Evolutionary conservation across 1,140 invertebrate species (phyloP).

Genomic region (Ptiloglossa arizonensis): DNA sequence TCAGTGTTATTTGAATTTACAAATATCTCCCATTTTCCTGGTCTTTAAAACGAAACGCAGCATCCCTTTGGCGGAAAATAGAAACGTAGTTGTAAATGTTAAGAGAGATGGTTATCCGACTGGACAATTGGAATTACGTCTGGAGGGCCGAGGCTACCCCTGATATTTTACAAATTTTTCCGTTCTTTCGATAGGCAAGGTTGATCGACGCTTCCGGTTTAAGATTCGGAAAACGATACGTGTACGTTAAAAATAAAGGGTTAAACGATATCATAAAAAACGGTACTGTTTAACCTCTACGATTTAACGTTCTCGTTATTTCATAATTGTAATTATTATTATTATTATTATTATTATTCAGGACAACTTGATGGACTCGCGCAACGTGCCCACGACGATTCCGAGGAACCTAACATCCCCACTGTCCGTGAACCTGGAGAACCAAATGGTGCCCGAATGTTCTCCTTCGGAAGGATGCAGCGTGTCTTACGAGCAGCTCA

Average conservation of each 20-base stretch:
- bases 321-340: background rate
- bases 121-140: too few relatives aligned
- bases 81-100: too few relatives aligned
- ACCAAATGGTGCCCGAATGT: constrained; percentile 62
- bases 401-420: constrained; percentile 43
- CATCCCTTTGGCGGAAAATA: background rate
- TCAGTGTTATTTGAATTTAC: background rate
- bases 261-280: too few relatives aligned
- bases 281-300: too few relatives aligned
- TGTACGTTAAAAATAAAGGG: too few relatives aligned
- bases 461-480: background rate
- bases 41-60: constrained; percentile 44
- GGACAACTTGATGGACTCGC: constrained; percentile 58
- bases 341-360: constrained; percentile 33
- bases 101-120: too few relatives aligned
- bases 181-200: too few relatives aligned
- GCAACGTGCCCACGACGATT: constrained; percentile 46
- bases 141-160: too few relatives aligned
- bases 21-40: constrained; percentile 11
- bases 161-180: too few relatives aligned
- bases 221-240: too few relatives aligned
- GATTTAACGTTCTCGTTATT: too few relatives aligned
- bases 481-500: constrained; percentile 46
- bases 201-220: too few relatives aligned
- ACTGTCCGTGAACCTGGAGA: constrained; percentile 58